Base-by-base conservation (phyloP, 92 coral and sea anemone species). In the Heteractis magnifica region DNA sequence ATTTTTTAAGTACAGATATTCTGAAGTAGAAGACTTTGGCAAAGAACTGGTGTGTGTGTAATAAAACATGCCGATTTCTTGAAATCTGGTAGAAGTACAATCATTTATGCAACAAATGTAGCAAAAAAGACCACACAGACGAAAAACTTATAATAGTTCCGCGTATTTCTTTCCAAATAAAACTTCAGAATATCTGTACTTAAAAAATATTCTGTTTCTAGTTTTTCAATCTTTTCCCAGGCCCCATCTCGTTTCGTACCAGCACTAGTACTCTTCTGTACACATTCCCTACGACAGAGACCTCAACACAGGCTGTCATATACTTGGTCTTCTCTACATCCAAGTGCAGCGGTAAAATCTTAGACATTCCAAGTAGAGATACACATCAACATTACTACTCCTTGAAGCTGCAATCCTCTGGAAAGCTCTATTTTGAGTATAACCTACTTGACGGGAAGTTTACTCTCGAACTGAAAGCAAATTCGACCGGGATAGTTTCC, bases 291-390 rank as follows among this genome's bases (percentile, higher is more conserved):
- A 65, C 23, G 12, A 84, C 87, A 64, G 87, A 84, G 49, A 77
- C 76, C 4, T 21, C 77, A 1, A 84, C 73, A 48, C 48, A 77
- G 53, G 73, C 76, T 8, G 74, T 50, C 65, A 84, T 84, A 16
- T 9, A 56, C 19, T 6, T 77, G 10, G 87, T 15, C 9, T 84
- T 84, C 52, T 84, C 87, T 10, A 84, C 87, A 19, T 52, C 77
- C 10, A 84, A 65, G 58, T 84, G 87, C 58, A 48, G 62, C n/a
- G 82, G 87, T 6, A 65, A 51, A 13, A 60, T 84, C 34, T 62
- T 84, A 11, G 65, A 65, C 44, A 84, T 84, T 6, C 82, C 82
- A 65, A 84, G 87, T 77, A 76, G 79, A 77, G 87, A 84, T 68
- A 16, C 72, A 9, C 77, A 49, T 52, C 75, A 71, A 19, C 58